Percentiles rank a stretch among this genome's conserved stretches.
These are phyloP conservation scores for Acrobeloides nanus DNA, from an alignment of 2,888 invertebrate genomes.

Conservation along the genomic window DNA sequence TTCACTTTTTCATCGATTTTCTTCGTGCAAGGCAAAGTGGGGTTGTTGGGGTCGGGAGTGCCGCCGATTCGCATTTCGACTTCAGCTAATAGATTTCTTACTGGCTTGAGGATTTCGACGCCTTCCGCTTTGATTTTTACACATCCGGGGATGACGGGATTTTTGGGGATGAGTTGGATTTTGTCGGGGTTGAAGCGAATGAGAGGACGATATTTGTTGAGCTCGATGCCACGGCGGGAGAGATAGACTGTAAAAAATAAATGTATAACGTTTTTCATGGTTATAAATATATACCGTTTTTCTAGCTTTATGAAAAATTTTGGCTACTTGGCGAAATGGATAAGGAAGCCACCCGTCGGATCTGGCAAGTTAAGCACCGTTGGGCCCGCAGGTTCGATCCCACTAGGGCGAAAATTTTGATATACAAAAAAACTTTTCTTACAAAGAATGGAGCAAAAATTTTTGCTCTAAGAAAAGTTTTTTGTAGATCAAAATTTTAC, in stretches of 20 bases:
- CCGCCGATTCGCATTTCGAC: constrained; percentile 52
- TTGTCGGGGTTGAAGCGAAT: constrained; percentile 53
- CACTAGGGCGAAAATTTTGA: too few species aligned
- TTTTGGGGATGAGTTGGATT: constrained; percentile 51
- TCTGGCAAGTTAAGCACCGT: too few species aligned
- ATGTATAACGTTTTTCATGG: too few species aligned
- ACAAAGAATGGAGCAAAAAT: too few species aligned
- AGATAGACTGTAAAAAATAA: constrained; percentile 44
- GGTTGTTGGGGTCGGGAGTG: constrained; percentile 52
- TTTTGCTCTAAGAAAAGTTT: too few species aligned
- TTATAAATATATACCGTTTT: too few species aligned
- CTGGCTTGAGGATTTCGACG: constrained; percentile 40
- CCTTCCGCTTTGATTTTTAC: constrained; percentile 51
- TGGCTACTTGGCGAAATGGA: too few species aligned
- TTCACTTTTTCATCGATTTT: constrained; percentile 53
- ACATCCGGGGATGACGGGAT: constrained; percentile 52
- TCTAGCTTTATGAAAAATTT: too few species aligned
- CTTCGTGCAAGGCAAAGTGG: constrained; percentile 50
- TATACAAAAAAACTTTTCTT: too few species aligned
- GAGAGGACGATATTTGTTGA: constrained; percentile 46
- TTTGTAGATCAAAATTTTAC: too few species aligned
- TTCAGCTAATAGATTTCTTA: constrained; percentile 49
- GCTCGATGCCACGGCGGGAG: constrained; percentile 47
- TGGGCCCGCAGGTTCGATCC: too few species aligned
- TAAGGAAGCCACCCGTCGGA: too few species aligned